Evolutionary conservation across 2,888 invertebrate genomes (phyloP).

Genomic region (Eulithis testata): DNA sequence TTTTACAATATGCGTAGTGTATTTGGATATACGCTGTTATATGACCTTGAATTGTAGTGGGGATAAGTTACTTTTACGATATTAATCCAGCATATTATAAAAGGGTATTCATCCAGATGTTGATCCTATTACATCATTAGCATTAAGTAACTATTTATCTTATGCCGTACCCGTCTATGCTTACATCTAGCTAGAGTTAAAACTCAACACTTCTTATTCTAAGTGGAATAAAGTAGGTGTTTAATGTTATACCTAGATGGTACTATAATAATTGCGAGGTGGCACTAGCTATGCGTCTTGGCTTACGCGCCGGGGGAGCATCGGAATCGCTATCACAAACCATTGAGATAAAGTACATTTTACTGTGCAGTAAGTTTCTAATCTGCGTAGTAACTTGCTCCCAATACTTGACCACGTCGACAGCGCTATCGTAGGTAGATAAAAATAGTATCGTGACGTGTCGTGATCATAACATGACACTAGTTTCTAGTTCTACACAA

Average conservation of each 20-base stretch:
- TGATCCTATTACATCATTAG: constrained; percentile 47
- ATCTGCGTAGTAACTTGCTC: constrained; percentile 7
- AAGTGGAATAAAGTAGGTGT: constrained; percentile 77
- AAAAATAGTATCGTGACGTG: constrained; percentile 1
- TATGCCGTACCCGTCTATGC: constrained; percentile 69
- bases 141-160: constrained; percentile 43
- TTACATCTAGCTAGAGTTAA: constrained; percentile 64
- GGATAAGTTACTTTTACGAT: constrained; percentile 11
- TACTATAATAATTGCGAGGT: constrained; percentile 71
- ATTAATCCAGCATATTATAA: constrained; percentile 61
- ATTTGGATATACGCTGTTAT: constrained; percentile 48
- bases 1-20: constrained; percentile 66
- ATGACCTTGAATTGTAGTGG: constrained; percentile 58
- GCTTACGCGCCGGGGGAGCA: constrained; percentile 49
- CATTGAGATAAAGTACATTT: neutral
- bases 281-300: constrained; percentile 68
- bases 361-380: neutral
- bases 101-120: constrained; percentile 62
- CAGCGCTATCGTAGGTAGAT: constrained; percentile 3
- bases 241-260: constrained; percentile 63
- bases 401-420: constrained; percentile 8
- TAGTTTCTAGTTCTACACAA: neutral
- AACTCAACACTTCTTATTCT: constrained; percentile 75
- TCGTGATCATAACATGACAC: neutral
- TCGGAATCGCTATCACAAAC: constrained; percentile 14